Evolutionary conservation across 2,888 invertebrate species (phyloP).

Genomic region (Athalia rosae): DNA sequence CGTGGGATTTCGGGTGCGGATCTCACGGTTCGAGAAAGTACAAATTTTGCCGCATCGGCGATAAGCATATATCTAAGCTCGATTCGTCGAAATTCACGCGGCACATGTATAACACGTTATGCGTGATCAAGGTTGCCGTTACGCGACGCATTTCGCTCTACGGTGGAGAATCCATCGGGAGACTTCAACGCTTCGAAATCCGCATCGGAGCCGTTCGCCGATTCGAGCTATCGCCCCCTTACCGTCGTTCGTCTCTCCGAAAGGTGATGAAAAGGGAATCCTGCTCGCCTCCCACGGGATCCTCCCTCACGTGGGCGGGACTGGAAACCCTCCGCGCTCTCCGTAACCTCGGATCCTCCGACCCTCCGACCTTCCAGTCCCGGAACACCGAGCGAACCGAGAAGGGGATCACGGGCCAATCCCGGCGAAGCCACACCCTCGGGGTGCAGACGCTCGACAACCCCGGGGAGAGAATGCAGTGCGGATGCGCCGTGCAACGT

Average conservation of each 20-base stretch:
- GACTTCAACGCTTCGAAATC: too few species aligned
- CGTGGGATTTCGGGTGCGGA: not conserved
- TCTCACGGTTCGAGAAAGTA: too few species aligned
- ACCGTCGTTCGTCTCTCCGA: not conserved
- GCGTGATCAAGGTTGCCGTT: too few species aligned
- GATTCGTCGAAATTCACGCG: too few species aligned
- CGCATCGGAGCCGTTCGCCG: not conserved
- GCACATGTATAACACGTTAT: too few species aligned
- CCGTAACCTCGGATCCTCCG: not conserved
- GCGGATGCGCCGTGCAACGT: too few species aligned
- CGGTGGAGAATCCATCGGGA: too few species aligned
- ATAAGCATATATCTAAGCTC: too few species aligned
- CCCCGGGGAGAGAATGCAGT: not conserved
- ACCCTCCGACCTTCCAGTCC: constrained; percentile 13
- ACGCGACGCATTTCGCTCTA: too few species aligned
- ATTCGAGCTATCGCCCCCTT: not conserved
- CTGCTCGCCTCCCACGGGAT: not conserved
- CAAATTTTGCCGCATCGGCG: too few species aligned
- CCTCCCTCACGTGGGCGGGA: constrained; percentile 36
- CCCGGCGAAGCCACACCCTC: constrained; percentile 30
- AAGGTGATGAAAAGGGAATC: not conserved
- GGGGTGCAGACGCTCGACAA: not conserved
- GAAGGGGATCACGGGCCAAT: constrained; percentile 2
- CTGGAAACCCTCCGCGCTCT: not conserved
- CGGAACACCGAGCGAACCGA: not conserved